These are phyloP conservation scores for Eublepharis macularius DNA, from an alignment of 2,113 vertebrate genomes.

Conservation along the genomic window DNA sequence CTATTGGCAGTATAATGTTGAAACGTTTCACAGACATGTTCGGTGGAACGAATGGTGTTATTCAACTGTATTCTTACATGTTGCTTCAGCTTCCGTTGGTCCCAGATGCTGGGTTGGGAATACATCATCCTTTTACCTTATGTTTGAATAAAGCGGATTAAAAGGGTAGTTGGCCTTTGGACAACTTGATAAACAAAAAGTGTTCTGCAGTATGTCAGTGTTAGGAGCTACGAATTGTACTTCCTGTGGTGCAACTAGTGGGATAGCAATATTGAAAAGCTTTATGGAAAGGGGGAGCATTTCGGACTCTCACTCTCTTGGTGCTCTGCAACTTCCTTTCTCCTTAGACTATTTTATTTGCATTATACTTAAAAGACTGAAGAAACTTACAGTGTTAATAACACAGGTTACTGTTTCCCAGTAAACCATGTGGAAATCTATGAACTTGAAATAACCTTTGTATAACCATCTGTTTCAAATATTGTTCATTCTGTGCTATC, in stretches of 20 bases:
- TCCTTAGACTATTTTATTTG: background rate
- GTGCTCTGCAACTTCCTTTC: background rate
- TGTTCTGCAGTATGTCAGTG: background rate
- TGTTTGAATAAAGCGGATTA: background rate
- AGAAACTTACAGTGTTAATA: background rate
- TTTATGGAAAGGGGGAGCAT: background rate
- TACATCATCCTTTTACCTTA: background rate
- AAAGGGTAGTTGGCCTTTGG: background rate
- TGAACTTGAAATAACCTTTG: conserved; percentile 23
- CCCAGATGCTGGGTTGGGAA: background rate
- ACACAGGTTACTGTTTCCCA: background rate
- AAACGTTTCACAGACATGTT: background rate
- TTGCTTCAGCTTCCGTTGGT: background rate
- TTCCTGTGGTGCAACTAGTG: background rate
- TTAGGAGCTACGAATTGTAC: background rate
- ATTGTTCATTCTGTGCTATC: background rate
- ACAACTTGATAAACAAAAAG: background rate
- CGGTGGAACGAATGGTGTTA: background rate
- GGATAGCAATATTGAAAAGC: background rate
- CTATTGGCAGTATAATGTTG: background rate
- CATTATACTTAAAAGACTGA: background rate
- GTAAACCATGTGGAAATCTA: background rate
- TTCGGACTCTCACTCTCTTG: background rate
- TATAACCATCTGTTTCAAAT: background rate
- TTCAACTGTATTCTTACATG: background rate